Evolutionary conservation across 2,113 vertebrate genomes (phyloP).

Genomic region (Prionailurus viverrinus): DNA sequence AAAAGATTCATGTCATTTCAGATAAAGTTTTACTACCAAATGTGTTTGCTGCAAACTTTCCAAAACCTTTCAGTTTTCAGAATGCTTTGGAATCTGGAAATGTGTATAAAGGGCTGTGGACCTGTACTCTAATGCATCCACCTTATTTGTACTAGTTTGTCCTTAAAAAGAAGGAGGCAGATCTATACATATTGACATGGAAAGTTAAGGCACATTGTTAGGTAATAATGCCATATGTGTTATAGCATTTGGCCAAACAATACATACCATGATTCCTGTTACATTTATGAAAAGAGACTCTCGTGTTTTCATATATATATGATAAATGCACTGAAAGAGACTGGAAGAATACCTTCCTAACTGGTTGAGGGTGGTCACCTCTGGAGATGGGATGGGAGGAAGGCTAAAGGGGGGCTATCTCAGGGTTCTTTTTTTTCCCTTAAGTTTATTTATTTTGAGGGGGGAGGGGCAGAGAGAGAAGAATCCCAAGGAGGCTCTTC

Average conservation of each 20-base stretch:
- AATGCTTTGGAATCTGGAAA: constrained; percentile 4
- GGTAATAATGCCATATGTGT: neutral
- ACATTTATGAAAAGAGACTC: neutral
- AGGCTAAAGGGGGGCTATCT: neutral
- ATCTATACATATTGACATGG: neutral
- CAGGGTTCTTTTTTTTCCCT: neutral
- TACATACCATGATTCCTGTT: neutral
- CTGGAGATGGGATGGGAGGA: neutral
- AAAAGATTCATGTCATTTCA: constrained; percentile 28
- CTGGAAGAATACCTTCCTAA: neutral
- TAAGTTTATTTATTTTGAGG: too few species aligned
- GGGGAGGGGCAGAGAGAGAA: too few species aligned
- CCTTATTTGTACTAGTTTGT: neutral
- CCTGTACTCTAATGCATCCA: neutral
- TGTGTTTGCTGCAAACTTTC: neutral
- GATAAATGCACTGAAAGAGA: neutral
- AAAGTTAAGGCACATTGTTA: neutral
- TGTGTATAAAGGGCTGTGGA: neutral
- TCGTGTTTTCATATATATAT: neutral
- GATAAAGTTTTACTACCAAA: constrained; percentile 51
- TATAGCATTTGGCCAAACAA: neutral
- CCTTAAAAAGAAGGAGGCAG: neutral
- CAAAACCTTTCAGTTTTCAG: constrained; percentile 23
- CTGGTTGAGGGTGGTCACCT: neutral
- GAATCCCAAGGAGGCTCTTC: too few species aligned